Evolutionary conservation across 2,888 invertebrate genomes (phyloP), one percentile per base, ranked within the genome.

Genomic region (Hedychridium roseum): DNA sequence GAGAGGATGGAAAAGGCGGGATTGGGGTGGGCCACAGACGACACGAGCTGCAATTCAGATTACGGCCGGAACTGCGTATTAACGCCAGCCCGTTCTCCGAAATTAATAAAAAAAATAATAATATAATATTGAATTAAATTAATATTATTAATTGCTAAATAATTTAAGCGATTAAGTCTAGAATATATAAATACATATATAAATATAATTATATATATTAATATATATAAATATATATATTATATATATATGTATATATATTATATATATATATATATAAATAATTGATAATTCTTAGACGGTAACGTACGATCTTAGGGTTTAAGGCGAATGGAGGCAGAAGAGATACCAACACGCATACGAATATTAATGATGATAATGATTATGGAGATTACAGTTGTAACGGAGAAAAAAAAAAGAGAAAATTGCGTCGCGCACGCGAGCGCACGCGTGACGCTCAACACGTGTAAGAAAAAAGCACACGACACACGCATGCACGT

Each of bases 31-130:
- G 42, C 37, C 50, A 27, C 23, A 41, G 31, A 48, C 23, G 43
- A 54, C 38, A 42, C 14, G 43, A 51, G 60, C 54, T 64, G 50
- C 57, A 49, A 38, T 46, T 47, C 57, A 64, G 66, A 67, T 64
- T 64, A 60, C 62, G 71, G 64, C 66, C 69, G 71, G 68, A 71
- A 68, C 71, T 70, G 73, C 73, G 68, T 75, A 71, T 72, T 68
- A 68, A 71, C 73, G 75, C 71, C 70, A 70, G 70, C 76, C 77
- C 76, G 66, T 75, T 77, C 77, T 74, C 76, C 71, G 72, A 74
- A 71, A 75, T 78, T 74, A 72, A 73, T 74, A 71, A 74, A 68
- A 66, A 68, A 64, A 71, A 68, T 66, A 71, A 68, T 67, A 67
- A 64, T 64, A 64, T 66, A 70, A 68, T 68, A 70, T 68, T 71